Evolutionary conservation across 2,888 invertebrate genomes (phyloP), one percentile per base, ranked within the genome.

Genomic region (Auanema freiburgensis): DNA sequence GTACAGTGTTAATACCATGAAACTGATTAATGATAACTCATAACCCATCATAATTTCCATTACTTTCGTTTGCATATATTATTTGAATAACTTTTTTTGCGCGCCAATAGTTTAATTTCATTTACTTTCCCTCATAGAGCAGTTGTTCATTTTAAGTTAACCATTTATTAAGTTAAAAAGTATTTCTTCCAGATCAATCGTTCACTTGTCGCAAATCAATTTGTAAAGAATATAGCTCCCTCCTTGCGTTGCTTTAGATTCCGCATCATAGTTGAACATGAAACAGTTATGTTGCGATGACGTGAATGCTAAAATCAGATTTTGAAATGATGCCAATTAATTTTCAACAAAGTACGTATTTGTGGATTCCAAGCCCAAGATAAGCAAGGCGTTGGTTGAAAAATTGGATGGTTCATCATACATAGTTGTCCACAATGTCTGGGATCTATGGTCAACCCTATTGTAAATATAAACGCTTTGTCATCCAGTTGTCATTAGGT

Each of bases 401-500:
- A 63, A 18, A 63, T 57, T 12, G 63, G 63, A n/a, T 18, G 43
- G 46, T 63, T 63, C 63, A 63, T 63, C 52, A 42, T 42, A 51
- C 63, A 63, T 21, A 63, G 42, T 6, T 52, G 51, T 5, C 42
- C 52, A 52, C 63, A 63, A 14, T 63, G 63, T 11, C 53, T 52
- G 11, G 57, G 53, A 18, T 63, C 63, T 33, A 63, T 63, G 0
- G 63, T 63, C n/a, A 63, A 42, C 1, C 57, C 57, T 55, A 18
- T 21, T 23, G 42, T 12, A 11, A 44, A n/a, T 1, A 46, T 8
- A 18, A 44, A 57, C 14, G 10, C 40, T n/a, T 43, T n/a, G 43
- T 12, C 12, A 43, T 11, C 43, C 12, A 11, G 43, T 43, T 11
- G 14, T 33, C 16, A 46, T 46, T 46, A 10, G 3, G 46, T 46